These are phyloP conservation scores for Paracentrotus lividus DNA, from an alignment of 53 echinoderm and acorn worm species.

Conservation along the genomic window DNA sequence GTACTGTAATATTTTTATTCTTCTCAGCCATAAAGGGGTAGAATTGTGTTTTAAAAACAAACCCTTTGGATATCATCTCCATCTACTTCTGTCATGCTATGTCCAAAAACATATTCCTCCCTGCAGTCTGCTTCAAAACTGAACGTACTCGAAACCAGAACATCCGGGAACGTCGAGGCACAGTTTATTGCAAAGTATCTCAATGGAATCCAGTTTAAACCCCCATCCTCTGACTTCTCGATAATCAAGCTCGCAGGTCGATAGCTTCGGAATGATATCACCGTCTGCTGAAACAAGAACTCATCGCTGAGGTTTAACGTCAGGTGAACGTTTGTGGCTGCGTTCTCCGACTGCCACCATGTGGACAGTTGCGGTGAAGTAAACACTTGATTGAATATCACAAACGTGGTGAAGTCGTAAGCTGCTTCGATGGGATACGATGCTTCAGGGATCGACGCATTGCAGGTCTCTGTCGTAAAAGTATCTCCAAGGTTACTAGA, in stretches of 20 bases:
- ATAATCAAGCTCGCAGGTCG: conserved; percentile 81
- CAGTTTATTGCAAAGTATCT: conserved; percentile 88
- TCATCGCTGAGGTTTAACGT: conserved; percentile 73
- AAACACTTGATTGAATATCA: conserved; percentile 55
- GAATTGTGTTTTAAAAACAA: conserved; percentile 15
- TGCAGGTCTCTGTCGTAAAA: conserved; percentile 70
- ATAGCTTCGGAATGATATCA: conserved; percentile 81
- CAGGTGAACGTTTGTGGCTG: conserved; percentile 70
- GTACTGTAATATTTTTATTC: too few relatives aligned
- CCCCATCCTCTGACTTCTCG: conserved; percentile 83
- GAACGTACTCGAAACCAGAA: conserved; percentile 39
- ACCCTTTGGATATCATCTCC: conserved; percentile 86
- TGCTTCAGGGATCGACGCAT: conserved; percentile 73
- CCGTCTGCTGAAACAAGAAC: conserved; percentile 85
- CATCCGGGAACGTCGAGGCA: conserved; percentile 70
- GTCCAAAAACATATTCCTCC: conserved; percentile 86
- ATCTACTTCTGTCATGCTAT: conserved; percentile 70
- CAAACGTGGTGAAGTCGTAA: conserved; percentile 64
- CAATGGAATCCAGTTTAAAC: conserved; percentile 75
- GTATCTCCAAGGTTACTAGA: not conserved
- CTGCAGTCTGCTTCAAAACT: conserved; percentile 69
- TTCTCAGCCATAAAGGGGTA: too few relatives aligned
- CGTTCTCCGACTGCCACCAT: conserved; percentile 95
- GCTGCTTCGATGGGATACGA: conserved; percentile 74
- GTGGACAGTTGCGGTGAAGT: conserved; percentile 73